Base-by-base conservation (phyloP, 2,113 vertebrate genomes). In the Hippocampus barbouri region DNA sequence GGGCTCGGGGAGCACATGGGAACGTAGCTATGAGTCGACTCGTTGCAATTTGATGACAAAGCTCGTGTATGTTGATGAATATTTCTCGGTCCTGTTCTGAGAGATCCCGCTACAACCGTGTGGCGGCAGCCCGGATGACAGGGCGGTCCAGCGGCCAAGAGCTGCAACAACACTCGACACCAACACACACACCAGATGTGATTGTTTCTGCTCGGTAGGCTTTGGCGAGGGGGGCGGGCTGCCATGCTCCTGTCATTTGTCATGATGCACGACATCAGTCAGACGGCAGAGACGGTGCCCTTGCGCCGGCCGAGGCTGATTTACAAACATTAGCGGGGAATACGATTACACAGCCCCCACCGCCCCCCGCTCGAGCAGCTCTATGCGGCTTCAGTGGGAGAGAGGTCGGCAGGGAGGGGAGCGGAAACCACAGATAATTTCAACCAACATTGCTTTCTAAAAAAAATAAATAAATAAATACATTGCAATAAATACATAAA, bases 301-400 rank as follows among this genome's bases (percentile, higher is more conserved):
- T 92, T 89, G 90, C 88, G 85, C 86, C 89, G 93, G 94, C 93
- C 83, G 80, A 87, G 91, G 89, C 94, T 94, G 93, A 93, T 94
- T 94, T 93, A 94, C 93, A 94, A 93, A 95, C 93, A 94, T 94
- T 94, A 95, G 93, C 93, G 93, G 93, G 92, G 93, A 94, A 94
- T 93, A 93, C 91, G 92, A 93, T 94, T 93, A 93, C 93, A 93
- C 89, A 89, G 87, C 85, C 82, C 86, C 83, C 84, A 25, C 80
- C 77, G 73, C 47, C 64, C 71, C 73, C 75, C 79, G 86, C 72
- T 80, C 80, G 84, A 84, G 83, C 76, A 89, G 83, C 86, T 77
- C 89, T 89, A 80, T 89, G 91, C 89, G 86, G 88, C 82, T 87
- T 34, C 72, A 70, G 68, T 69, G 73, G 79, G 73, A 72, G 64